Percentiles rank a stretch among this genome's conserved stretches.
Conservation (phyloP, 2,797 vertebrate species). For the Babyrousa celebensis region DNA sequence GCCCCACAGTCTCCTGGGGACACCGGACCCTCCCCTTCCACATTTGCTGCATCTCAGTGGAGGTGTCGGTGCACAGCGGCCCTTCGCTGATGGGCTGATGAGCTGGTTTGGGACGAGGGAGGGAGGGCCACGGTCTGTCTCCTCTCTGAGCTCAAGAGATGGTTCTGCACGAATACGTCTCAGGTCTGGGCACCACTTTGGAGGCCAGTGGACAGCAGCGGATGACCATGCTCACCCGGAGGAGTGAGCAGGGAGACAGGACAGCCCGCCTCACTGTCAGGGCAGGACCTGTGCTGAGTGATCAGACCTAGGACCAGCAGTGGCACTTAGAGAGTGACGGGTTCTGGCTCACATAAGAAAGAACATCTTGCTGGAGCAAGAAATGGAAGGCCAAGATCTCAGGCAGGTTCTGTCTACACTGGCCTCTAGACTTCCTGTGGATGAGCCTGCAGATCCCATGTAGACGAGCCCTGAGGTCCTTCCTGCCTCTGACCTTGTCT, state of each 20-base stretch:
- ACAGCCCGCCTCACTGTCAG: rapidly evolving
- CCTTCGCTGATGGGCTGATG: rapidly evolving
- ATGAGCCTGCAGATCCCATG: rapidly evolving
- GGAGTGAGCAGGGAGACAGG: background rate
- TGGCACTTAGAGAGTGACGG: rapidly evolving
- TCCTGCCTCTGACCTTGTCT: background rate
- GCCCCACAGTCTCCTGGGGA: rapidly evolving
- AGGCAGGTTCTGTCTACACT: rapidly evolving
- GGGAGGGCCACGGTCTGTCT: rapidly evolving
- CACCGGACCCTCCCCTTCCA: background rate
- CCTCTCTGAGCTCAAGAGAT: background rate
- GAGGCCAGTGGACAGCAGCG: rapidly evolving
- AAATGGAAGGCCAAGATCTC: background rate
- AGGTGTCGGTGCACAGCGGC: rapidly evolving
- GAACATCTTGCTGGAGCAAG: background rate
- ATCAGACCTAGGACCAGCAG: background rate
- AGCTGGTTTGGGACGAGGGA: background rate
- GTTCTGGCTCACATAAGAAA: background rate
- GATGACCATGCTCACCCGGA: too few species aligned
- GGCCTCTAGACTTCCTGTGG: rapidly evolving
- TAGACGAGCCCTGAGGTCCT: rapidly evolving
- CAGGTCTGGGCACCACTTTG: background rate
- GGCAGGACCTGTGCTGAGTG: rapidly evolving
- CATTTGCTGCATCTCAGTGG: rapidly evolving
- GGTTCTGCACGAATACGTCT: too few species aligned